phyloP scores from a whole-genome alignment of 1,140 invertebrate species.

The Thereuonema tuberculata region DNA sequence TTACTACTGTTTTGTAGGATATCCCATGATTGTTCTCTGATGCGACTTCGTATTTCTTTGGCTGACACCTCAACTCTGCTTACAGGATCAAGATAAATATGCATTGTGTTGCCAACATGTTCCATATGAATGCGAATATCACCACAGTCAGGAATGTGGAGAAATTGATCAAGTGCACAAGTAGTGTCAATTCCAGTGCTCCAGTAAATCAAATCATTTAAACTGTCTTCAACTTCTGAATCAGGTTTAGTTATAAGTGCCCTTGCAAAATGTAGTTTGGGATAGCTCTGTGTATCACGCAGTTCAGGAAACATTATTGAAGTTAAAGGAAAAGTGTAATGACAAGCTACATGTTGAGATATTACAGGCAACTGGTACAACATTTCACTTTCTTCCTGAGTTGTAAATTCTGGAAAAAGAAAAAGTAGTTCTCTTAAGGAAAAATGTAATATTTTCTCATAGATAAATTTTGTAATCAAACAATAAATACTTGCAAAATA shows the following conservation, averaged over 20 bases:
- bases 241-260: conserved; percentile 13
- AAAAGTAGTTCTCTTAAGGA: too few species aligned
- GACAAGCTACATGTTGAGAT: conserved; percentile 20
- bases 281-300: conserved; percentile 8
- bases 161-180: conserved; percentile 42
- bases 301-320: conserved; percentile 19
- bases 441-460: too few species aligned
- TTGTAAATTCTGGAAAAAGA: conserved; percentile 11
- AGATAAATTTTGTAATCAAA: too few species aligned
- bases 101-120: conserved; percentile 38
- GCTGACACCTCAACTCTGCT: conserved; percentile 52
- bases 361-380: conserved; percentile 25
- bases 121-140: conserved; percentile 55
- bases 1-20: too few species aligned
- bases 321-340: conserved; percentile 29
- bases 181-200: conserved; percentile 30
- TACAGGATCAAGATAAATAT: conserved; percentile 45
- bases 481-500: too few species aligned
- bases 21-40: conserved; percentile 30
- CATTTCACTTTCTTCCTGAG: conserved; percentile 31
- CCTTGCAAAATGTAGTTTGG: conserved; percentile 21
- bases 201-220: conserved; percentile 26
- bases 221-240: not conserved
- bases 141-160: conserved; percentile 46
- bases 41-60: conserved; percentile 47